Evolutionary conservation across 2,888 invertebrate species (phyloP).

Genomic region (Cheilosia urbana): DNA sequence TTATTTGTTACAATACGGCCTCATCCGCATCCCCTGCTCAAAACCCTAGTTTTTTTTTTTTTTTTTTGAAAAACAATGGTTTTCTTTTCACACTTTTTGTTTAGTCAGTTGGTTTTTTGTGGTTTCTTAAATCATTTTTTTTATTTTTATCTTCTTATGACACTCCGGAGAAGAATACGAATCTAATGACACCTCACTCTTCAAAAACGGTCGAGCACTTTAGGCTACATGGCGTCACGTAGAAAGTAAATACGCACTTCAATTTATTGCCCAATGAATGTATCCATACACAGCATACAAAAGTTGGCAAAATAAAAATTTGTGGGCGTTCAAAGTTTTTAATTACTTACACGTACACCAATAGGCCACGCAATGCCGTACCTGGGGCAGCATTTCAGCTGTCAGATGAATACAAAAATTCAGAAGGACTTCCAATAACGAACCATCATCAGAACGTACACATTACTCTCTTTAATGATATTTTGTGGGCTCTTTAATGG

Average conservation of each 20-base stretch:
- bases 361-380: not conserved
- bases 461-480: constrained; percentile 52
- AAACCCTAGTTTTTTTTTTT: no score
- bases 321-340: constrained; percentile 14
- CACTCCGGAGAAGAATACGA: no score
- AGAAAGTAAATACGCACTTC: not conserved
- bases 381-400: not conserved
- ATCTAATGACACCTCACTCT: no score
- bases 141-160: no score
- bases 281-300: not conserved
- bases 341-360: constrained; percentile 5
- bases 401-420: not conserved
- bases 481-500: constrained; percentile 62
- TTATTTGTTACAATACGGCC: no score
- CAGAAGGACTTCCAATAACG: constrained; percentile 22
- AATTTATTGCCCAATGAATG: not conserved
- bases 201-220: no score
- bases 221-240: no score
- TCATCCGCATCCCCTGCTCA: no score
- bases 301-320: not conserved
- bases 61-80: no score
- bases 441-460: constrained; percentile 30
- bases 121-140: no score
- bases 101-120: no score
- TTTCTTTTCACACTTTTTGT: no score